Base-by-base conservation (phyloP, 2,113 vertebrate genomes). In the Microtus montanus region DNA sequence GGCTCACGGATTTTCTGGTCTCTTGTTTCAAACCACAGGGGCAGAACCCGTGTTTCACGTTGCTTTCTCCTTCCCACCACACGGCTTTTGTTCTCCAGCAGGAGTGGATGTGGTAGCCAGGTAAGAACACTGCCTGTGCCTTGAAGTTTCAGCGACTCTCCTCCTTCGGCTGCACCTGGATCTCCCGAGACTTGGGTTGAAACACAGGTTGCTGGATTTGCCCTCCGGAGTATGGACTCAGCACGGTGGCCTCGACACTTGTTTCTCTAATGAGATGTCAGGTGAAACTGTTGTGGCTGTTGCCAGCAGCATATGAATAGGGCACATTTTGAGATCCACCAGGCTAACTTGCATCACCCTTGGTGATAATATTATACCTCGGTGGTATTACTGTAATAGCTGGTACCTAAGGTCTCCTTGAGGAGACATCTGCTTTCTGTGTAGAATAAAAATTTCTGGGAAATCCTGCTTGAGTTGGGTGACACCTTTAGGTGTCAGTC, bases 51-150 rank as follows among this genome's bases (percentile, higher is more conserved):
- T 58, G 38, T 26, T 94, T 58, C 44, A 12, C 26, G 24, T 35
- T 64, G 8, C 22, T 91, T 90, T 11, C 4, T 89, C 63, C 30
- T 47, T 22, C 11, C 64, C n/a, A 54, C 61, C 41, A 0, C 7
- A 9, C 10, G 41, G 33, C 44, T 15, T 70, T 77, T 68, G 83
- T 38, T 52, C 1, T 30, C 1, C 11, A 0, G 1, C 61, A 87
- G 41, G 28, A 0, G 2, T 3, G 24, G 2, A 11, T 17, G 1
- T 19, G 75, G 73, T 24, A 3, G 22, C 2, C 19, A 49, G 11
- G 12, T 0, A 20, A 38, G 49, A 3, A 44, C 0, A 10, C 58
- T 38, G 8, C 15, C 35, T 20, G 4, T n/a, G 35, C 38, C 30
- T 35, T n/a, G 77, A 44, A 26, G 38, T 0, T 3, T 33, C 61